These are phyloP conservation scores for Saccopteryx bilineata DNA, from an alignment of 2,113 vertebrate species.

Conservation along the genomic window DNA sequence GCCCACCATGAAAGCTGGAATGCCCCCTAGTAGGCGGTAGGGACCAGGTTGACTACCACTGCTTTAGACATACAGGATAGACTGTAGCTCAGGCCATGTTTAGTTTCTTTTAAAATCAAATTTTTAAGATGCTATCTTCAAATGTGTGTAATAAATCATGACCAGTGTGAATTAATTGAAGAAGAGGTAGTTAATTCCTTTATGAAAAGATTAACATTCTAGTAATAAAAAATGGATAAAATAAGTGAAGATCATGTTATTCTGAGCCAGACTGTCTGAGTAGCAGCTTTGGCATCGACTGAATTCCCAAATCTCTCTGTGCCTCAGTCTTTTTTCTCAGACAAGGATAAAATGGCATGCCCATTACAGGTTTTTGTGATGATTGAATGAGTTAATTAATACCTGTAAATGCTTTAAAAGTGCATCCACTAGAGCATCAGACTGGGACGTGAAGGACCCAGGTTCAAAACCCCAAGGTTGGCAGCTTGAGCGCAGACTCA, in stretches of 20 bases:
- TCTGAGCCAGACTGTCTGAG: neutral
- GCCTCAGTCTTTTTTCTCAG: neutral
- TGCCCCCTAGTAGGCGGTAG: no score
- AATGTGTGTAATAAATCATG: neutral
- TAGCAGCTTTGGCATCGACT: neutral
- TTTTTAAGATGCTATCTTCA: neutral
- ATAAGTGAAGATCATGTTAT: neutral
- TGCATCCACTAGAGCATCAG: neutral
- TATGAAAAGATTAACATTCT: neutral
- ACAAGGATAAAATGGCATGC: neutral
- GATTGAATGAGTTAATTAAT: neutral
- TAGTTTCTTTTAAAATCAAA: constrained; percentile 25
- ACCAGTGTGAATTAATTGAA: neutral
- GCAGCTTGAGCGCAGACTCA: no score
- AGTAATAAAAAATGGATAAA: neutral
- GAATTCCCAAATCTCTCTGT: neutral
- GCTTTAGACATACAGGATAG: no score
- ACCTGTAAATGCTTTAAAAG: neutral
- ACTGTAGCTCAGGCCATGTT: neutral
- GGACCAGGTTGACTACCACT: no score
- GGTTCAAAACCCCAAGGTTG: no score
- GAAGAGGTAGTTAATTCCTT: neutral
- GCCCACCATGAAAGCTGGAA: no score
- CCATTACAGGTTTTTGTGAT: neutral
- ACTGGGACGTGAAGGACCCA: no score